Evolutionary conservation across 2,888 invertebrate species (phyloP).

Genomic region (Himalopsyche anomala): DNA sequence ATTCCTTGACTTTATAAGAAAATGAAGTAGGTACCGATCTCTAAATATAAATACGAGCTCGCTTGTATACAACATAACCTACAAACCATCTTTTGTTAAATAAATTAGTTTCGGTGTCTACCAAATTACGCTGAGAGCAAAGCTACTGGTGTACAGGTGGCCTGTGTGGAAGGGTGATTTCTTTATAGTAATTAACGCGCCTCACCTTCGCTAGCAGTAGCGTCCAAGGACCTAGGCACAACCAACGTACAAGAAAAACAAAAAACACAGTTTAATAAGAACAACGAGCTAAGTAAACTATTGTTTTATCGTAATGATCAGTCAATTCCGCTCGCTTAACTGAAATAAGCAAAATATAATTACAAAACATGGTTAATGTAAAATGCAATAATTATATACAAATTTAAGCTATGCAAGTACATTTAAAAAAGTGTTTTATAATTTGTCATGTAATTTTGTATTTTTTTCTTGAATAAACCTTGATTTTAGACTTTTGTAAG

Average conservation of each 20-base stretch:
- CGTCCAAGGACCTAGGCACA: not conserved
- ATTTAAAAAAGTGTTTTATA: too few relatives aligned
- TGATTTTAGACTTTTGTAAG: too few relatives aligned
- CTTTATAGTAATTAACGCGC: conserved; percentile 50
- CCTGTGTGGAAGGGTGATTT: conserved; percentile 50
- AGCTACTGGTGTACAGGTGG: conserved; percentile 66
- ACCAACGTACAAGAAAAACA: not conserved
- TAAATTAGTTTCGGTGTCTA: conserved; percentile 80
- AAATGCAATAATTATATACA: too few relatives aligned
- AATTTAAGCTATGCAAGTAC: too few relatives aligned
- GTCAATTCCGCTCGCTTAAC: too few relatives aligned
- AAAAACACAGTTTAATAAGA: too few relatives aligned
- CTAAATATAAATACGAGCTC: conserved; percentile 62
- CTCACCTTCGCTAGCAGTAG: conserved; percentile 14
- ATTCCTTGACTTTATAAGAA: conserved; percentile 64
- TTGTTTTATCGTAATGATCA: too few relatives aligned
- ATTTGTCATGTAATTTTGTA: too few relatives aligned
- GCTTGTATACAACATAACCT: conserved; percentile 69
- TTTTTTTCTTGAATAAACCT: too few relatives aligned
- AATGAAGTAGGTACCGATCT: conserved; percentile 61
- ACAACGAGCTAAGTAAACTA: too few relatives aligned
- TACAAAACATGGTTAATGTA: too few relatives aligned
- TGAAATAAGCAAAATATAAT: too few relatives aligned
- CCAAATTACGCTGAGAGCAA: conserved; percentile 76
- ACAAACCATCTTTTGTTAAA: conserved; percentile 77